Base-by-base conservation (phyloP, 2,888 invertebrate genomes). In the Amphipoea lucens region DNA sequence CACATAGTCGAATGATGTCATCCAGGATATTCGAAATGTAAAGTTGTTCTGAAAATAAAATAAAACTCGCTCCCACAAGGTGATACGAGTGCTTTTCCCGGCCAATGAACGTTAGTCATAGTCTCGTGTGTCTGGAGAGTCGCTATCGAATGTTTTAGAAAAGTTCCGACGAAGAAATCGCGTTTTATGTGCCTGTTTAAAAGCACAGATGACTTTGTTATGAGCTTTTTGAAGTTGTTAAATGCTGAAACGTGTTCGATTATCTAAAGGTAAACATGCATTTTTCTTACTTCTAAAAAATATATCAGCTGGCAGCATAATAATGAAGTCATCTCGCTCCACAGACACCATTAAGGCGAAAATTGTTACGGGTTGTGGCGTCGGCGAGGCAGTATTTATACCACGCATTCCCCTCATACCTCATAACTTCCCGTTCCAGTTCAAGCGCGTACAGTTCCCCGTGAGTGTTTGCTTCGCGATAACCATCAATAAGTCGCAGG, bases 1-100 rank as follows among this genome's bases (percentile, higher is more conserved):
- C 65, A 45, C 81, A 87, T 91, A 90, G 87, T 81, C 76, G 76
- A 86, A 83, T 95, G 94, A 95, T 94, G 94, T 95, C 94, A 95
- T 89, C 83, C 88, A 89, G 90, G 89, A 92, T 88, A 81, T 81
- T 86, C 78, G 78, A 89, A 88, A 84, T 81, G 79, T 79, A 69
- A 76, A 81, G 80, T 65, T 81, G 69, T 83, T 87, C 89, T 79
- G 66, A 72, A 87, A 84, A 86, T 78, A 82, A 84, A 86, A 88
- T 74, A 83, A 87, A 79, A 75, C 45, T 17, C 14, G 36, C 36
- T 51, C 69, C 48, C 71, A 62, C 83, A 85, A 88, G 79, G 76
- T 81, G 82, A 76, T 70, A 63, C 67, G n/a, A 60, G 23, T 45
- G 48, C 83, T 76, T 76, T 76, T 75, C 82, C 68, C 73, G 76